Base-by-base conservation (phyloP, 92 coral and sea anemone genomes). In the Epizoanthus rinbou region DNA sequence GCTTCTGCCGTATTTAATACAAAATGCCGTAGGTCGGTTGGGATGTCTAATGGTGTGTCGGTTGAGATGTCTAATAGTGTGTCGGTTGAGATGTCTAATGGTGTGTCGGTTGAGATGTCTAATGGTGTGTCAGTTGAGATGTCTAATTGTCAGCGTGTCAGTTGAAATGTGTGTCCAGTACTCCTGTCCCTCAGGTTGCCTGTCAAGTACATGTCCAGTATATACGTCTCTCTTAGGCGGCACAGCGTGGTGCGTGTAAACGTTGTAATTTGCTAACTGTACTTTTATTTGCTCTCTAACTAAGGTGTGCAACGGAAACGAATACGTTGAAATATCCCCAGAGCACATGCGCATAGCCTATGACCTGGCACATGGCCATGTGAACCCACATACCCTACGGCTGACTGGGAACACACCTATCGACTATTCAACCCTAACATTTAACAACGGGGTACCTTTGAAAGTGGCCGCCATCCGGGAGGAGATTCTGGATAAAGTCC, bases 261-360 rank as follows among this genome's bases (percentile, higher is more conserved):
- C 47, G 17, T 31, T 24, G 28, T 25, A 18, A 54, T 22, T 70
- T 11, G 35, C 50, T 64, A 37, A 37, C 43, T 37, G 43, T 37
- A 37, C 43, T 37, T 37, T 37, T 6, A 54, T 22, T 70, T 18
- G 54, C 50, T 56, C 14, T 1, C 31, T 71, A 69, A 2, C 24
- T 50, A 50, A 93, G 99, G 93, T 91, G 18, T 96, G 99, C 76
- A 96, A 96, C 66, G 98, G 97, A 2, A 82, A 84, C 24, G 88
- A 92, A 11, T 96, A 93, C 86, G 84, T 91, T 68, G 82, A 90
- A 64, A 88, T 96, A 15, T 47, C 80, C 21, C 87, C 93, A 35
- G 86, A 86, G 21, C 88, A 90, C 81, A 96, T 96, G 91, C 80
- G 85, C 58, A 60, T 88, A 37, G 99, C 97, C 15, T 90, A 91